Evolutionary conservation across 2,888 invertebrate genomes (phyloP).

Genomic region (Epinotia ramella): DNA sequence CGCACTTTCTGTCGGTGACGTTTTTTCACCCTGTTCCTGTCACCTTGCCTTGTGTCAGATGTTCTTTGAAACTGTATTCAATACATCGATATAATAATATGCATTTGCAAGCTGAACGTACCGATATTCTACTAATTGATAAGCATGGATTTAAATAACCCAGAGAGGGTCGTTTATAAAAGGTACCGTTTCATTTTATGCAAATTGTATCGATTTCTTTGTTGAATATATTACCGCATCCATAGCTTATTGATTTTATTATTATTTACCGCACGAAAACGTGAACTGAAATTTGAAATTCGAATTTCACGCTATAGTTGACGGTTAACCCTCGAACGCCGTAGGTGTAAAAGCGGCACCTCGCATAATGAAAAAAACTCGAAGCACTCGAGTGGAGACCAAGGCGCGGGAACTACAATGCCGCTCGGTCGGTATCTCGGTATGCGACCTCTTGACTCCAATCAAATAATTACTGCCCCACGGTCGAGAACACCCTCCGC

Average conservation of each 20-base stretch:
- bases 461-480: constrained; percentile 85
- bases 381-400: constrained; percentile 59
- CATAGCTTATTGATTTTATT: constrained; percentile 35
- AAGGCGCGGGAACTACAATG: constrained; percentile 71
- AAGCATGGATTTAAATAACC: constrained; percentile 56
- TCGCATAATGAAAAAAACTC: constrained; percentile 72
- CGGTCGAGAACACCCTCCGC: constrained; percentile 77
- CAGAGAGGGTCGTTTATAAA: constrained; percentile 52
- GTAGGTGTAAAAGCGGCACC: constrained; percentile 76
- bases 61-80: constrained; percentile 65
- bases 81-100: constrained; percentile 74
- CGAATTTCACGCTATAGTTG: constrained; percentile 46
- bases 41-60: constrained; percentile 80
- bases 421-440: constrained; percentile 74
- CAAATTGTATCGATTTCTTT: constrained; percentile 49
- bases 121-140: constrained; percentile 70
- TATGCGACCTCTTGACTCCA: constrained; percentile 83
- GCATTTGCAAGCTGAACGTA: constrained; percentile 73
- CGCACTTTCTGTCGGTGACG: constrained; percentile 70
- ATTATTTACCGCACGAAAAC: constrained; percentile 36
- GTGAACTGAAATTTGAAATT: constrained; percentile 38
- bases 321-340: constrained; percentile 78
- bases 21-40: constrained; percentile 74
- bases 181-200: constrained; percentile 55
- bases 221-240: constrained; percentile 40